These are phyloP conservation scores for Strix uralensis DNA, from an alignment of 2,113 vertebrate genomes.

Conservation along the genomic window DNA sequence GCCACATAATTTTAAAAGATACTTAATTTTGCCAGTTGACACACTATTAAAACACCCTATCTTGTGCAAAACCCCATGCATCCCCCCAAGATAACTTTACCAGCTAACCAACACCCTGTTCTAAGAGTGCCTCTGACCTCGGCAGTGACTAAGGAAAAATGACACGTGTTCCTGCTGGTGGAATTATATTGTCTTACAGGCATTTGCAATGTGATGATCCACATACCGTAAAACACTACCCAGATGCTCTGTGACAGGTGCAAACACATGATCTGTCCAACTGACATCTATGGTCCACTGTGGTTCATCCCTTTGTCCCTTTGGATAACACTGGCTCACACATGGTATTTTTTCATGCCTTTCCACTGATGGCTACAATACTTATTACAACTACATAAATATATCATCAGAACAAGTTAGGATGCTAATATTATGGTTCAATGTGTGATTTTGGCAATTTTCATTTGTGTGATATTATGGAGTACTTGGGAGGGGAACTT, in stretches of 20 bases:
- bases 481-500: neutral
- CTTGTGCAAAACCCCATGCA: neutral
- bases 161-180: neutral
- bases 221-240: conserved; percentile 20
- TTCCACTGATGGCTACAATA: neutral
- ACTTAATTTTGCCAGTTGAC: neutral
- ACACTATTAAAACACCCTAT: neutral
- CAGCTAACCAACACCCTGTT: neutral
- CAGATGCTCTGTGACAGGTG: conserved; percentile 51
- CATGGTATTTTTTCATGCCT: neutral
- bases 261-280: conserved; percentile 37
- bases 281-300: neutral
- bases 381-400: neutral
- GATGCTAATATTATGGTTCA: neutral
- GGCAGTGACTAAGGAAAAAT: conserved; percentile 17
- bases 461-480: neutral
- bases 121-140: conserved; percentile 27
- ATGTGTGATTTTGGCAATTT: neutral
- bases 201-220: conserved; percentile 42
- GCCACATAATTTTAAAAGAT: neutral
- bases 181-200: conserved; percentile 51
- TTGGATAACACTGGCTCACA: neutral
- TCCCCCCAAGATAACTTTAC: neutral
- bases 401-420: neutral
- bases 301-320: neutral